Evolutionary conservation across 2,797 vertebrate genomes (phyloP), one percentile per base, ranked within the genome.

Genomic region (Hylomyscus alleni): DNA sequence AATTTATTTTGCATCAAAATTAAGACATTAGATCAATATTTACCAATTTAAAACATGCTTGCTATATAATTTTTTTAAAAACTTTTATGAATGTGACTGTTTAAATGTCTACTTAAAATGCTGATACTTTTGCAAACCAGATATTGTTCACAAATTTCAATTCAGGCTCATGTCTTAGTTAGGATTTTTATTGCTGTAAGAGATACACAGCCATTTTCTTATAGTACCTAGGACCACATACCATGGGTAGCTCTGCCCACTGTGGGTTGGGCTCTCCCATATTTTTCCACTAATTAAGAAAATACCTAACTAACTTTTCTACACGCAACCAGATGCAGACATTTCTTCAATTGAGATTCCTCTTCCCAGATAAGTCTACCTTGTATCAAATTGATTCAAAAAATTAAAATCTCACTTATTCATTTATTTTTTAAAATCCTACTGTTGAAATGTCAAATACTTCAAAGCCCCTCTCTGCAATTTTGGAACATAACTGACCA

Each of bases 391-490:
- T 1, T 65, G 40, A 65, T 37, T 26, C 47, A 0, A 15, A 44
- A 11, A 26, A 60, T 34, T 34, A 40, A 60, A 34, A 47, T 26
- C 4, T 97, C 80, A 93, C 86, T 93, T 93, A 92, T 37, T 89
- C 92, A 80, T 95, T 84, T 80, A 81, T 86, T 72, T 96, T 72
- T 96, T 90, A 84, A 82, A 91, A 86, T 37, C 7, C 19, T 60
- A 90, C 29, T 92, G 31, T 73, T 31, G 92, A 95, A 94, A 93
- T 78, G 44, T 87, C 56, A 97, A 96, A 56, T 75, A 93, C 81
- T 96, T 93, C 78, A 93, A 97, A 95, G 69, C 40, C 15, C 12
- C 85, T 89, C 12, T 93, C 24, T 69, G 54, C 2, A 85, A 47
- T 72, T 20, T 90, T 44, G 34, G 20, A 84, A 31, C 3, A 62